Conservation (phyloP, 2,797 vertebrate species). For the Ataeniobius toweri region DNA sequence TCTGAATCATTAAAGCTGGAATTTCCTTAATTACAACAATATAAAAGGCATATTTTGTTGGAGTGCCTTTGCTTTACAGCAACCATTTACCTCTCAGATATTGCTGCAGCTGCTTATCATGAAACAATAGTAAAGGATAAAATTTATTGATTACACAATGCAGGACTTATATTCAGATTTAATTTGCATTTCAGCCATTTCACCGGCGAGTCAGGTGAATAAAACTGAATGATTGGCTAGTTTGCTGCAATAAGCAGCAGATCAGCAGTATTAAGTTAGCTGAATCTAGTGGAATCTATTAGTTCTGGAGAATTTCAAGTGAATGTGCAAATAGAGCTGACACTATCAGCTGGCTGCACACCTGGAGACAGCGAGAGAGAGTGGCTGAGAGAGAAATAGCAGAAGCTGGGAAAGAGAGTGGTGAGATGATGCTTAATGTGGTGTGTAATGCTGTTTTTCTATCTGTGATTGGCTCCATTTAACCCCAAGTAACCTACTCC, state of each 20-base stretch:
- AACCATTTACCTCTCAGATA: constrained; percentile 4
- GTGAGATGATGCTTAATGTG: constrained; percentile 74
- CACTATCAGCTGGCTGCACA: constrained; percentile 76
- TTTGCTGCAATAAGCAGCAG: constrained; percentile 60
- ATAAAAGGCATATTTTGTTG: not conserved
- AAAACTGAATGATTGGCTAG: constrained; percentile 39
- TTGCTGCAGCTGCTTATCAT: constrained; percentile 33
- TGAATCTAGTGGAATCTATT: constrained; percentile 71
- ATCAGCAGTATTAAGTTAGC: constrained; percentile 68
- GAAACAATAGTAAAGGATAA: constrained; percentile 52
- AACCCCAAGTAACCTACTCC: constrained; percentile 62
- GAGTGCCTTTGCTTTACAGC: not conserved
- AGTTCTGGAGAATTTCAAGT: constrained; percentile 73
- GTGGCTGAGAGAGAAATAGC: constrained; percentile 34
- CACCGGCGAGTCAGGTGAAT: constrained; percentile 35
- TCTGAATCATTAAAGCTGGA: not conserved
- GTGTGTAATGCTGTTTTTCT: constrained; percentile 78
- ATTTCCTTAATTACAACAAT: not conserved
- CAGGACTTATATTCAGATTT: constrained; percentile 33
- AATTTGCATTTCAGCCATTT: constrained; percentile 33
- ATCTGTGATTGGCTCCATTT: constrained; percentile 75
- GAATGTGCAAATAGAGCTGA: constrained; percentile 68
- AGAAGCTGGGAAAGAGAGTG: constrained; percentile 43
- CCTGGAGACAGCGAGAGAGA: constrained; percentile 57
- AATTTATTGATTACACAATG: constrained; percentile 42